A percentile compares a stretch with the other conserved stretches of the same genome.
These are phyloP conservation scores for Pseudobourletiella spinata DNA, from an alignment of 1,140 invertebrate species.

Conservation along the genomic window DNA sequence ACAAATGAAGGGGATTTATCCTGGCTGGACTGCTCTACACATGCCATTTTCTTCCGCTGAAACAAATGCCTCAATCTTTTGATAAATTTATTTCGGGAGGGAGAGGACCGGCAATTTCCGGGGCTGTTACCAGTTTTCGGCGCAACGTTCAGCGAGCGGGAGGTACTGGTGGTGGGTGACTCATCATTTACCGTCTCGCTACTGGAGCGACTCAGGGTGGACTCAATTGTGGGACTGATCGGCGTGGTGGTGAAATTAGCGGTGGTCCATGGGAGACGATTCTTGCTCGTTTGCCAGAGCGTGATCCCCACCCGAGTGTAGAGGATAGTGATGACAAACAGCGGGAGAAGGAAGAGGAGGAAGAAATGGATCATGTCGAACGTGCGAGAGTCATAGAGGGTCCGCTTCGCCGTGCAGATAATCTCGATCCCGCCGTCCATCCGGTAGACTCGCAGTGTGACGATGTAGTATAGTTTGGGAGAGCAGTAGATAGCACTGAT, in stretches of 20 bases:
- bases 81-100: not conserved
- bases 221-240: no score
- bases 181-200: not conserved
- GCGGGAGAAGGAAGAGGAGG: constrained; percentile 60
- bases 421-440: constrained; percentile 53
- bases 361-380: constrained; percentile 67
- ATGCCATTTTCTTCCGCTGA: not conserved
- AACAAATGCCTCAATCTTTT: not conserved
- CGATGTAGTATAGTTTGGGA: constrained; percentile 63
- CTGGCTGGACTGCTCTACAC: not conserved
- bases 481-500: constrained; percentile 62
- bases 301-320: constrained; percentile 64
- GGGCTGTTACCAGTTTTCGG: not conserved
- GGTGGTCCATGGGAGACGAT: not conserved
- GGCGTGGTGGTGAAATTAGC: no score
- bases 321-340: constrained; percentile 59
- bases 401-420: constrained; percentile 60
- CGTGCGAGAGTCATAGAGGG: constrained; percentile 62
- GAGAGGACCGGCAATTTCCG: not conserved
- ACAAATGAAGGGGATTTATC: not conserved
- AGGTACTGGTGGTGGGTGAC: not conserved
- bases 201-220: not conserved
- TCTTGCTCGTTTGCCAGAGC: constrained; percentile 52
- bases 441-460: constrained; percentile 44
- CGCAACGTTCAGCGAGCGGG: not conserved